Conservation (phyloP, 2,113 vertebrate species). For the Rhagologus leucostigma region DNA sequence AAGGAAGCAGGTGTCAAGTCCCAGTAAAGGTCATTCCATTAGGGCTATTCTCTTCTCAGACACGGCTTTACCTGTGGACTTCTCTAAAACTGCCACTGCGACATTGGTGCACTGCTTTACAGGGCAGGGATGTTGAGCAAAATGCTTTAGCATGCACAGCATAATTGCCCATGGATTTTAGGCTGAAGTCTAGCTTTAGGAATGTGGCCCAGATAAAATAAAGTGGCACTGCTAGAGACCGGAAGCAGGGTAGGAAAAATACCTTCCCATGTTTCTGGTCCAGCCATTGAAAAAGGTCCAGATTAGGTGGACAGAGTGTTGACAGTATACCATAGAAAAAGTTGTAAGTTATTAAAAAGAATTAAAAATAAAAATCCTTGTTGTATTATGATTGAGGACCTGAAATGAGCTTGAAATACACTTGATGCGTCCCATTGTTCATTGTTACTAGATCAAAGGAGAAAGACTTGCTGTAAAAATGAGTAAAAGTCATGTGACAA, state of each 20-base stretch:
- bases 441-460: constrained; percentile 45
- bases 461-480: constrained; percentile 5
- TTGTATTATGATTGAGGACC: not conserved
- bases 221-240: not conserved
- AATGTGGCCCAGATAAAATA: not conserved
- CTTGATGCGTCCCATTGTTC: not conserved
- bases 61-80: constrained; percentile 58
- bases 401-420: not conserved
- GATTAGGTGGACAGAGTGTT: not conserved
- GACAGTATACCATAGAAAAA: not conserved
- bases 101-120: not conserved
- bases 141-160: not conserved
- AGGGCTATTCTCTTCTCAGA: constrained; percentile 62
- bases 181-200: not conserved
- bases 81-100: constrained; percentile 18
- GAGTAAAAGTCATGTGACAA: not conserved
- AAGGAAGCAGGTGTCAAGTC: constrained; percentile 70
- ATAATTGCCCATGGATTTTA: constrained; percentile 22
- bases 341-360: not conserved
- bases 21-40: constrained; percentile 71
- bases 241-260: not conserved
- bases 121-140: constrained; percentile 12
- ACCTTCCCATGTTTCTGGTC: not conserved
- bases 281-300: not conserved
- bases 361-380: not conserved